These are phyloP conservation scores for Rafetus swinhoei DNA, from an alignment of 2,113 vertebrate genomes.

Conservation along the genomic window DNA sequence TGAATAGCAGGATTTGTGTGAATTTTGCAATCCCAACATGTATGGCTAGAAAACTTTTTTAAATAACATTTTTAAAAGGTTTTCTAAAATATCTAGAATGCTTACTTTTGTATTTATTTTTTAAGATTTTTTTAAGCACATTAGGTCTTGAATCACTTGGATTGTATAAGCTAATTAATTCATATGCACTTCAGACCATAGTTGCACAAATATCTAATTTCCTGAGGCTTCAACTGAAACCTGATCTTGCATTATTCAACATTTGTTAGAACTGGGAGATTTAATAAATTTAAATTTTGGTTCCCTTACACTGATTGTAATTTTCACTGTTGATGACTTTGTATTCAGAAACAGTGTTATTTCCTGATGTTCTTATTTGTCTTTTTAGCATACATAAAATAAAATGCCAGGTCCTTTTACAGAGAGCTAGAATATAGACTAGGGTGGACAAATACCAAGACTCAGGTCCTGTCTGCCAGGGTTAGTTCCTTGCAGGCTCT, in stretches of 20 bases:
- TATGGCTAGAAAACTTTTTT: not conserved
- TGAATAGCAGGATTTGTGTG: slow-evolving; percentile 11
- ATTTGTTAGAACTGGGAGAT: not conserved
- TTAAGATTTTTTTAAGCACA: not conserved
- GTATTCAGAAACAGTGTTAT: not conserved
- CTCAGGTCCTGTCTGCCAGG: too few species aligned
- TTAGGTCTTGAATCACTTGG: not conserved
- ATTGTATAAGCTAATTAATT: not conserved
- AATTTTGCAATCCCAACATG: not conserved
- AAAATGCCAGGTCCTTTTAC: rapidly evolving
- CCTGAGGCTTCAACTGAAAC: not conserved
- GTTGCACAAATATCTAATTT: not conserved
- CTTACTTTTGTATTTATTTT: not conserved
- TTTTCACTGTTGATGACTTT: not conserved
- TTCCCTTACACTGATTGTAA: not conserved
- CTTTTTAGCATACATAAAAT: not conserved
- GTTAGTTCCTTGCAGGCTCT: too few species aligned
- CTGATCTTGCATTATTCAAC: not conserved
- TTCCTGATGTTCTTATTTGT: not conserved
- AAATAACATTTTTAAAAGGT: not conserved
- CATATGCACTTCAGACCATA: not conserved
- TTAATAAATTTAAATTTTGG: not conserved
- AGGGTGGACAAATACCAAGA: too few species aligned
- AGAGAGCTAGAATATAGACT: not conserved
- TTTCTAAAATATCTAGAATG: rapidly evolving